Conservation (phyloP, 2,888 invertebrate genomes). For the Hypomecis punctinalis region DNA sequence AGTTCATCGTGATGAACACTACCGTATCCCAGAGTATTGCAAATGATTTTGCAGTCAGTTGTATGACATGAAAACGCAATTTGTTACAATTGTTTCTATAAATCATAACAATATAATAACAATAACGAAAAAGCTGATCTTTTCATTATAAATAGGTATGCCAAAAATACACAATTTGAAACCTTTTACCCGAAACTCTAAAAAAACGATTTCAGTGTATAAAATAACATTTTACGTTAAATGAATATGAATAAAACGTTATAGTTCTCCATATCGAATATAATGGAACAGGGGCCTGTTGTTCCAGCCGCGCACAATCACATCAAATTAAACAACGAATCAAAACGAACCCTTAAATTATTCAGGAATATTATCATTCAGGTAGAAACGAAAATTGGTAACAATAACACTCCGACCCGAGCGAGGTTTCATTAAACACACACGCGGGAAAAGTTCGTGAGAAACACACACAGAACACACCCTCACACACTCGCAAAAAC, state of each 20-base stretch:
- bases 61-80: no score
- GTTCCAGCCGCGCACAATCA: conserved; percentile 1
- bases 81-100: no score
- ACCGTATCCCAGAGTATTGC: no score
- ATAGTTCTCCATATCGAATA: neutral
- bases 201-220: no score
- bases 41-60: no score
- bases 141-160: no score
- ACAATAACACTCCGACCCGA: conserved; percentile 32
- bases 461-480: conserved; percentile 1
- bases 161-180: no score
- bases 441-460: conserved; percentile 5
- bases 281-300: neutral
- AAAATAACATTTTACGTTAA: no score
- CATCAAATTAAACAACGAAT: conserved; percentile 12
- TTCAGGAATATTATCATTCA: conserved; percentile 23
- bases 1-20: no score
- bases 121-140: no score
- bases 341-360: conserved; percentile 13
- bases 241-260: neutral
- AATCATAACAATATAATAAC: no score
- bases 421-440: conserved; percentile 26
- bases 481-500: neutral
- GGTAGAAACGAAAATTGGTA: conserved; percentile 29
- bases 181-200: no score